A percentile compares a stretch with the other conserved stretches of the same genome.
Conservation (phyloP, 1,140 invertebrate genomes). For the Drosophila nasuta region DNA sequence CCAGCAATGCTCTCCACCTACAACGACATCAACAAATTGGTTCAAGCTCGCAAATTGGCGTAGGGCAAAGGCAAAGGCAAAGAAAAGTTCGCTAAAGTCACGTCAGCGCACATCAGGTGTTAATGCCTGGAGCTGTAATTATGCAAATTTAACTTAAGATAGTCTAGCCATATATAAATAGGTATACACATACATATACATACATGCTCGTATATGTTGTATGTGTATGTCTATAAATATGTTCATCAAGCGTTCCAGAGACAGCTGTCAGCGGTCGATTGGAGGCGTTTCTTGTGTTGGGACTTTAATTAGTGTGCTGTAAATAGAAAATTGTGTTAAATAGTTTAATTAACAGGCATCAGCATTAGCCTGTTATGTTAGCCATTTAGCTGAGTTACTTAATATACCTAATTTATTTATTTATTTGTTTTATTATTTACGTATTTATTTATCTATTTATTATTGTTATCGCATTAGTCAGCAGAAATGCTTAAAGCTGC, state of each 20-base stretch:
- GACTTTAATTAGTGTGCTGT: conserved; percentile 64
- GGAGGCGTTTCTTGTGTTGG: conserved; percentile 21
- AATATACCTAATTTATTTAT: conserved; percentile 53
- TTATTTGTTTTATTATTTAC: conserved; percentile 30
- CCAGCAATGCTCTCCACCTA: conserved; percentile 94
- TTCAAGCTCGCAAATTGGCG: conserved; percentile 89
- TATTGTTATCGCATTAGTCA: conserved; percentile 69
- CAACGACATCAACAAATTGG: conserved; percentile 94
- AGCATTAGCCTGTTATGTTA: conserved; percentile 65
- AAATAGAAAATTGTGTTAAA: conserved; percentile 72
- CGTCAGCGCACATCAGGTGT: conserved; percentile 45
- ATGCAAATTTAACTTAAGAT: conserved; percentile 75
- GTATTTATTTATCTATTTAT: conserved; percentile 50
- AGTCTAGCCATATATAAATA: conserved; percentile 68
- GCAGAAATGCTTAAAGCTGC: conserved; percentile 36
- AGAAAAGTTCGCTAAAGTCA: conserved; percentile 57
- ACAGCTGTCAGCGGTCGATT: conserved; percentile 45
- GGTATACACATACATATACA: neutral
- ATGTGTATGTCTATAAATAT: conserved; percentile 7
- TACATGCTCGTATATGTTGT: neutral
- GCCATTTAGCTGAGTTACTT: conserved; percentile 71
- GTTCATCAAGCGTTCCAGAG: conserved; percentile 44
- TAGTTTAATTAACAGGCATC: conserved; percentile 68
- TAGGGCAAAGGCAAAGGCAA: conserved; percentile 41
- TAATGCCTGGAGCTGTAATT: conserved; percentile 62